Evolutionary conservation across 2,797 vertebrate genomes (phyloP).

Genomic region (Ctenochaetus hawaiiensis): DNA sequence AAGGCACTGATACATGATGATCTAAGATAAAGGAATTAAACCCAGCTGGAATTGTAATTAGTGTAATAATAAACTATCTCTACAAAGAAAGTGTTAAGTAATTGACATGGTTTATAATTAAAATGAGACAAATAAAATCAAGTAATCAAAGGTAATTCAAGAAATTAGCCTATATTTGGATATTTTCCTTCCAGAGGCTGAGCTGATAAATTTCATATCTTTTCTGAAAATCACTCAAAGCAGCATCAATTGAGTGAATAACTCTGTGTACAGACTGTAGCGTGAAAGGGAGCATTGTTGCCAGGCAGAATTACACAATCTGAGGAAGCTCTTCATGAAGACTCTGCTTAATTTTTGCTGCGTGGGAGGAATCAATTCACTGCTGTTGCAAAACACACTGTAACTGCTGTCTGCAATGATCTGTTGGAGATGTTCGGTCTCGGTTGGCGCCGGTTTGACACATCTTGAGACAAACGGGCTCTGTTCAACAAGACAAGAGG

Average conservation of each 20-base stretch:
- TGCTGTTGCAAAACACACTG: slow-evolving; percentile 14
- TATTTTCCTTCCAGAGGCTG: background rate
- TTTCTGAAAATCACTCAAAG: slow-evolving; percentile 4
- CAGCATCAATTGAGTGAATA: slow-evolving; percentile 18
- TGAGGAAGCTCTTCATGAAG: slow-evolving; percentile 39
- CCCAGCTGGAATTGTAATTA: too few species aligned
- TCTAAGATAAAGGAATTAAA: too few species aligned
- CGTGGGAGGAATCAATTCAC: slow-evolving; percentile 52
- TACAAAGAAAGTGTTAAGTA: too few species aligned
- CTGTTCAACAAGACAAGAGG: slow-evolving; percentile 10
- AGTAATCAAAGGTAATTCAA: too few species aligned
- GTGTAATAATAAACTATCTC: too few species aligned
- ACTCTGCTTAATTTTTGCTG: slow-evolving; percentile 32
- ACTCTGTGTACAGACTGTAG: slow-evolving; percentile 33
- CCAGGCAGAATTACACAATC: slow-evolving; percentile 35
- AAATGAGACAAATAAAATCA: too few species aligned
- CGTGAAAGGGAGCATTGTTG: slow-evolving; percentile 58
- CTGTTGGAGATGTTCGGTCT: slow-evolving; percentile 26
- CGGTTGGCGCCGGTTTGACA: slow-evolving; percentile 9
- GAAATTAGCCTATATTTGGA: too few species aligned
- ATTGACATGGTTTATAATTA: too few species aligned
- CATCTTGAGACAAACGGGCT: slow-evolving; percentile 21
- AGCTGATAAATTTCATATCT: background rate
- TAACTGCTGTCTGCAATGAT: slow-evolving; percentile 10
- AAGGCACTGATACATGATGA: too few species aligned